Percentiles rank a stretch among this genome's conserved stretches.
These are phyloP conservation scores for Gila orcuttii DNA, from an alignment of 2,113 vertebrate genomes.

Conservation along the genomic window DNA sequence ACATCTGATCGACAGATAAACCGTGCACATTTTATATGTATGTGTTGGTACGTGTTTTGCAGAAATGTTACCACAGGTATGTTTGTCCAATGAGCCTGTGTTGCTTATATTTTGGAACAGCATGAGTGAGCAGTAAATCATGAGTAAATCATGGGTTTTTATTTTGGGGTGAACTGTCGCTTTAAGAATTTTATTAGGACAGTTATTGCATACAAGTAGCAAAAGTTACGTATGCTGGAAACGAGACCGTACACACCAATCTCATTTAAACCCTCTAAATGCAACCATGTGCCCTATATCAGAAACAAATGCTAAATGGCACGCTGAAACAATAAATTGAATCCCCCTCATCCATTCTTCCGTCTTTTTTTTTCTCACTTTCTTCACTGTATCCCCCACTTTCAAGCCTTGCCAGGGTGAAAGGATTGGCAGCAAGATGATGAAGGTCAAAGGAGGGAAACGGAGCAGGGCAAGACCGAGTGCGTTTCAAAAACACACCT, in stretches of 20 bases:
- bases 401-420: slow-evolving; percentile 79
- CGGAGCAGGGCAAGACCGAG: slow-evolving; percentile 6
- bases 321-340: slow-evolving; percentile 79
- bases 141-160: background rate
- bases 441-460: slow-evolving; percentile 35
- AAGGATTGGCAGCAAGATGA: slow-evolving; percentile 54
- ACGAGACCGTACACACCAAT: slow-evolving; percentile 69
- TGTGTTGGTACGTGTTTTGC: no score
- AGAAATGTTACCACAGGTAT: no score
- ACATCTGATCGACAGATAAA: no score
- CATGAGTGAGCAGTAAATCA: background rate
- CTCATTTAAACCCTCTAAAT: slow-evolving; percentile 81
- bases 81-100: no score
- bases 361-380: slow-evolving; percentile 41
- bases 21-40: no score
- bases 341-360: slow-evolving; percentile 66
- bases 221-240: slow-evolving; percentile 66
- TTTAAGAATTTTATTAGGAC: slow-evolving; percentile 65
- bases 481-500: slow-evolving; percentile 51
- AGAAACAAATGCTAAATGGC: slow-evolving; percentile 87
- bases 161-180: slow-evolving; percentile 34
- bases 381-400: slow-evolving; percentile 65
- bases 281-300: slow-evolving; percentile 91
- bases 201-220: slow-evolving; percentile 76
- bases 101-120: background rate